These are phyloP conservation scores for Mungos mungo DNA, from an alignment of 2,113 vertebrate species.

Conservation along the genomic window DNA sequence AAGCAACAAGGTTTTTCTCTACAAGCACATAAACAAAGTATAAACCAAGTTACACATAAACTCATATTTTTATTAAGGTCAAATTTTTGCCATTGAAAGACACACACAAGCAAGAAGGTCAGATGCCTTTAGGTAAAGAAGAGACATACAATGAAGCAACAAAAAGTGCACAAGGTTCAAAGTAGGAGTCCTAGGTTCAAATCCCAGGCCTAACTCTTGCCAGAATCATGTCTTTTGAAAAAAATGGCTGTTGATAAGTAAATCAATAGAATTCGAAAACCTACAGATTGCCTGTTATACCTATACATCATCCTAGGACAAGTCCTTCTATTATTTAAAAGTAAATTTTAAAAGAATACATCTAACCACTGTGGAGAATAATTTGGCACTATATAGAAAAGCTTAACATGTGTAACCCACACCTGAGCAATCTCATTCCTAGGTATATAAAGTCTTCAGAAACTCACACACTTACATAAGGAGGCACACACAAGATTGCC, in stretches of 20 bases:
- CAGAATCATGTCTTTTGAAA: not conserved
- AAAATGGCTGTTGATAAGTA: not conserved
- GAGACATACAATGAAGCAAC: not conserved
- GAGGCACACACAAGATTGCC: not conserved
- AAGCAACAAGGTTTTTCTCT: not conserved
- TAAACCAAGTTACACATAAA: not conserved
- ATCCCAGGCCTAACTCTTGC: not conserved
- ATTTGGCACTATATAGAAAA: not conserved
- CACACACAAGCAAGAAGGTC: not conserved
- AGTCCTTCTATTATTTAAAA: constrained; percentile 15
- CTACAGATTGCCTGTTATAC: not conserved
- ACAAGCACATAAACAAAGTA: not conserved
- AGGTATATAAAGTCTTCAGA: not conserved
- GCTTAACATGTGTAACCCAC: not conserved
- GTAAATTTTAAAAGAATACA: not conserved
- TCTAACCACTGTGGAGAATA: not conserved
- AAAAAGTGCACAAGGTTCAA: not conserved
- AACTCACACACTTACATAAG: not conserved
- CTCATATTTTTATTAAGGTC: not conserved
- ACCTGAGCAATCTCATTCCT: not conserved
- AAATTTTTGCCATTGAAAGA: not conserved
- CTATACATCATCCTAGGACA: not conserved
- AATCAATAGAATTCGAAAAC: constrained; percentile 1
- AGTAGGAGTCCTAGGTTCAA: not conserved
- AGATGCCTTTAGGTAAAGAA: not conserved